Evolutionary conservation across 2,797 vertebrate species (phyloP).

Genomic region (Otolemur crassicaudatus): DNA sequence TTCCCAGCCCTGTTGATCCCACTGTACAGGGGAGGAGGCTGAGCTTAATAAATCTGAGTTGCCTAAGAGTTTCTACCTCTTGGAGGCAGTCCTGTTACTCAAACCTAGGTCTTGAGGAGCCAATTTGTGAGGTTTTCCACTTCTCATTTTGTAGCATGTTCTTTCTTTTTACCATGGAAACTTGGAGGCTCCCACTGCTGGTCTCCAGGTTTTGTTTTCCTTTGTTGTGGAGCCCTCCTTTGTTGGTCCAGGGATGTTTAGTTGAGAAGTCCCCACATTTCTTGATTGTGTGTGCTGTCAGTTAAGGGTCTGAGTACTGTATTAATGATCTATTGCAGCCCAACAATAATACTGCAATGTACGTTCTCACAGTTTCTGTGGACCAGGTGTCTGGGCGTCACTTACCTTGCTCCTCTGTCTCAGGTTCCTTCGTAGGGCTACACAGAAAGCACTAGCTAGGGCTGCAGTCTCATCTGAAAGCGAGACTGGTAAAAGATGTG

Average conservation of each 20-base stretch:
- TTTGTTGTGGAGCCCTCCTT: not conserved
- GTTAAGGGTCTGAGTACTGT: not conserved
- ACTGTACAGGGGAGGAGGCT: not conserved
- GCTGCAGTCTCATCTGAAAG: not conserved
- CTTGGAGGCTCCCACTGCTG: not conserved
- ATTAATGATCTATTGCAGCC: not conserved
- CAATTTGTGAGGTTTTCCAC: not conserved
- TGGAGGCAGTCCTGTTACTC: not conserved
- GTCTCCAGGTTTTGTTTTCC: not conserved
- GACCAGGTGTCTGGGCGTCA: not conserved
- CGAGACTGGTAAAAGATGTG: not conserved
- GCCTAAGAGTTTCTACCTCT: not conserved
- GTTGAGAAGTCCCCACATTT: not conserved
- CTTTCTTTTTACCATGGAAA: not conserved
- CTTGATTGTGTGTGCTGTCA: not conserved
- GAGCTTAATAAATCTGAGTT: not conserved
- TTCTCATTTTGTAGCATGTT: not conserved
- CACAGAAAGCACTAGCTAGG: not conserved
- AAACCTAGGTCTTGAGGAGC: not conserved
- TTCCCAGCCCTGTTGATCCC: not conserved
- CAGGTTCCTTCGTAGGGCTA: not conserved
- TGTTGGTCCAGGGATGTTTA: not conserved
- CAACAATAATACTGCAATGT: not conserved
- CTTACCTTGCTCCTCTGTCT: not conserved
- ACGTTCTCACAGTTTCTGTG: not conserved